Evolutionary conservation across 2,888 invertebrate species (phyloP).

Genomic region (Heliconius cydno): DNA sequence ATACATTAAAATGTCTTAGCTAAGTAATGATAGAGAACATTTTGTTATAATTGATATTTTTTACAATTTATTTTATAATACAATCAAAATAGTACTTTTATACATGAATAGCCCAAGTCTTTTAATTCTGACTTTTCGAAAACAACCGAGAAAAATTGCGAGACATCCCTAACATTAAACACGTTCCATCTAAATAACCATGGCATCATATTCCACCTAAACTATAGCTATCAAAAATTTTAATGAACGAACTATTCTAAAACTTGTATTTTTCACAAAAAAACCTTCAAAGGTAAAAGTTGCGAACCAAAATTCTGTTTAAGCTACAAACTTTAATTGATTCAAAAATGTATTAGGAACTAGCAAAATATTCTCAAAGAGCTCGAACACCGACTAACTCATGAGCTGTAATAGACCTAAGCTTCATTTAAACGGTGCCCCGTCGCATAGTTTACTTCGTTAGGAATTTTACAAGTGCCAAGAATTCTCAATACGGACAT

Average conservation of each 20-base stretch:
- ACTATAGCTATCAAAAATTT: not conserved
- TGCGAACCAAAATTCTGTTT: constrained; percentile 8
- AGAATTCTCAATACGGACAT: constrained; percentile 42
- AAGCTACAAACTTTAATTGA: constrained; percentile 20
- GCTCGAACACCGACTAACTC: constrained; percentile 23
- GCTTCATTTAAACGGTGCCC: constrained; percentile 43
- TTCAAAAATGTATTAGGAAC: constrained; percentile 18
- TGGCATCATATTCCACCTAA: not conserved
- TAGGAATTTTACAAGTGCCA: constrained; percentile 44
- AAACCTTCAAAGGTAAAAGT: constrained; percentile 21
- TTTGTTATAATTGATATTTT: not conserved
- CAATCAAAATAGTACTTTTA: too few relatives aligned
- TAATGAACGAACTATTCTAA: not conserved
- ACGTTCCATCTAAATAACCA: not conserved
- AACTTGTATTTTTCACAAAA: constrained; percentile 10
- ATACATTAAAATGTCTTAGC: too few relatives aligned
- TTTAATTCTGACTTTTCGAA: not conserved
- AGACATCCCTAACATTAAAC: not conserved
- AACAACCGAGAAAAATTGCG: not conserved
- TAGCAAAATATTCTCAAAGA: constrained; percentile 20
- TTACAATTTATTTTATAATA: not conserved
- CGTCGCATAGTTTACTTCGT: constrained; percentile 43
- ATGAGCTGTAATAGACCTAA: constrained; percentile 44
- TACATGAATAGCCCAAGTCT: too few relatives aligned
- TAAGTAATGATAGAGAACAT: not conserved